Percentiles rank a stretch among this genome's conserved stretches.
These are phyloP conservation scores for Alethe diademata DNA, from an alignment of 2,113 vertebrate genomes.

Conservation along the genomic window DNA sequence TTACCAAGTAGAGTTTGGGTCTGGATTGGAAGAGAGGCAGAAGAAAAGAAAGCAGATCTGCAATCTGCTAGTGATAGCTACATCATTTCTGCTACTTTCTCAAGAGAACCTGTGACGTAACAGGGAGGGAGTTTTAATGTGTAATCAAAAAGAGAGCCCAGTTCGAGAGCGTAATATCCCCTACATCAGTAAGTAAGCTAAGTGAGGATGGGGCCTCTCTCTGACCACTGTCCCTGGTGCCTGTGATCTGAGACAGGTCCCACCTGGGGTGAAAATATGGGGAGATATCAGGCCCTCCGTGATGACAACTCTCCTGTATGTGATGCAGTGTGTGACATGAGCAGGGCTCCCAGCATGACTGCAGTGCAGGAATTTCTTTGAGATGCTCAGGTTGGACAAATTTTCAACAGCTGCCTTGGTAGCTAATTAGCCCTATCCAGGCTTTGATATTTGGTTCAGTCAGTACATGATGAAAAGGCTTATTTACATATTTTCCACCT, in stretches of 20 bases:
- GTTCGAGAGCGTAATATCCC: rapidly evolving
- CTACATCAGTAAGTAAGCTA: not conserved
- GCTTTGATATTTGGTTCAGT: slow-evolving; percentile 33
- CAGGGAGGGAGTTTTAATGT: not conserved
- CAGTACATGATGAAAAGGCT: slow-evolving; percentile 15
- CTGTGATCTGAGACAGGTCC: not conserved
- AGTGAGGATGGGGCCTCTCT: not conserved
- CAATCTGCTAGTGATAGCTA: not conserved
- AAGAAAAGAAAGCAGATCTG: not conserved
- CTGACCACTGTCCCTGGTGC: not conserved
- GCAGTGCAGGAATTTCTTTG: not conserved
- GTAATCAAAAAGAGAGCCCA: not conserved
- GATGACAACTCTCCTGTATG: rapidly evolving
- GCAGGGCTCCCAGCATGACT: not conserved
- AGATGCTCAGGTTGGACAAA: slow-evolving; percentile 16
- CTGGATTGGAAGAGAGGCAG: not conserved
- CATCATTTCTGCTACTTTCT: not conserved
- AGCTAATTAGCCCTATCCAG: not conserved
- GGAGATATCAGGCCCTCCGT: rapidly evolving
- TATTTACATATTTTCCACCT: slow-evolving; percentile 45
- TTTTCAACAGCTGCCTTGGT: slow-evolving; percentile 30
- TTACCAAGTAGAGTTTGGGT: not conserved
- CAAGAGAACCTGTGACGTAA: not conserved
- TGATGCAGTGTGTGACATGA: rapidly evolving
- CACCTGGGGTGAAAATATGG: not conserved